Evolutionary conservation across 1,140 invertebrate species (phyloP).

Genomic region (Drosophila simulans): DNA sequence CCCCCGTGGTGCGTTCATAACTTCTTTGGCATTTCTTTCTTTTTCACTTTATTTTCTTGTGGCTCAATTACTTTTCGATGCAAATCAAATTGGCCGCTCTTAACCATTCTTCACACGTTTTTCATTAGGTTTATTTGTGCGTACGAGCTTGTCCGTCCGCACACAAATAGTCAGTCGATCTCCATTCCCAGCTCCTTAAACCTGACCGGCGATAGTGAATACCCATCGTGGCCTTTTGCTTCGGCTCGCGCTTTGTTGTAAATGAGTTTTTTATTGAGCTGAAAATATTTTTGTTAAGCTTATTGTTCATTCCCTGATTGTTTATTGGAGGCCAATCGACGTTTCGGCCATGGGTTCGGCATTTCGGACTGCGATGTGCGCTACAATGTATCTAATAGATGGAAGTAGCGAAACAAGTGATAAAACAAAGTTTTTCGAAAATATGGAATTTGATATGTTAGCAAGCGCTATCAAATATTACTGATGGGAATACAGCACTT

Average conservation of each 20-base stretch:
- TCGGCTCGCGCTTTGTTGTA: constrained; percentile 47
- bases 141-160: constrained; percentile 4
- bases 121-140: constrained; percentile 66
- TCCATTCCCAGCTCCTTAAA: constrained; percentile 45
- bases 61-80: constrained; percentile 84
- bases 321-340: constrained; percentile 51
- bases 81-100: constrained; percentile 83
- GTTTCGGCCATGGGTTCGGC: not conserved
- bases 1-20: constrained; percentile 74
- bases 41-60: constrained; percentile 39
- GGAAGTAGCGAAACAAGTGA: not conserved
- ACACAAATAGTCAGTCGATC: constrained; percentile 25
- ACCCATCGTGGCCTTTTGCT: constrained; percentile 18
- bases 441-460: too few relatives aligned
- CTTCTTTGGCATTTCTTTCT: constrained; percentile 33
- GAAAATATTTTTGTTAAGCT: constrained; percentile 71
- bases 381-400: not conserved
- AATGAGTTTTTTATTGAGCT: constrained; percentile 75
- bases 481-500: too few relatives aligned
- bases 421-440: too few relatives aligned
- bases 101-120: constrained; percentile 84
- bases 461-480: too few relatives aligned
- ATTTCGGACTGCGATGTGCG: not conserved
- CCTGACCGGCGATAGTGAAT: not conserved
- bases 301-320: constrained; percentile 69